Conservation (phyloP, 2,113 vertebrate genomes). For the Peromyscus polionotus region DNA sequence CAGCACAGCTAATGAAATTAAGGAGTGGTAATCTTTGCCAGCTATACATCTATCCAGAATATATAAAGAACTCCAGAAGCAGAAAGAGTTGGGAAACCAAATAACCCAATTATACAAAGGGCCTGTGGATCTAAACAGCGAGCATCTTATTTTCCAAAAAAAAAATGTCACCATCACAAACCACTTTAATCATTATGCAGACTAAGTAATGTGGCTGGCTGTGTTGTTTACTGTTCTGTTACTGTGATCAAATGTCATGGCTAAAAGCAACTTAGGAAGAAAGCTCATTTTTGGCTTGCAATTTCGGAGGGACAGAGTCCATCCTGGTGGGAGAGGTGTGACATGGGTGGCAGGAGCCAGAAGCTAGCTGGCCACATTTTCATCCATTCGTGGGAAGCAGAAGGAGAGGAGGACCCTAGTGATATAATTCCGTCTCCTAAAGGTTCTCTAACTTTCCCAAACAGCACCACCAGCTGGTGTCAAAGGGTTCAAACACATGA, state of each 20-base stretch:
- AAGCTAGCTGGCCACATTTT: not conserved
- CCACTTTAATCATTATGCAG: not conserved
- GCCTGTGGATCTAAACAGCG: not conserved
- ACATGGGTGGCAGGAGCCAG: not conserved
- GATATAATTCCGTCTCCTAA: not conserved
- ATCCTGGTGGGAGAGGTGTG: not conserved
- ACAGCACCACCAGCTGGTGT: not conserved
- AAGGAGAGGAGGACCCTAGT: not conserved
- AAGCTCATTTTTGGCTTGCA: not conserved
- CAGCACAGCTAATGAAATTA: not conserved
- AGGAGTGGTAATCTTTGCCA: not conserved
- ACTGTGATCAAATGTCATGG: not conserved
- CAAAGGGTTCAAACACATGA: not conserved
- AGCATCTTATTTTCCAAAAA: conserved; percentile 42
- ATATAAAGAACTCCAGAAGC: not conserved
- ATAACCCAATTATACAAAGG: not conserved
- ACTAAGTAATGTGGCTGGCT: conserved; percentile 10
- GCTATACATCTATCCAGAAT: not conserved
- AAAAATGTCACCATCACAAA: not conserved
- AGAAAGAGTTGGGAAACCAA: not conserved
- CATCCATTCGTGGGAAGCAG: not conserved
- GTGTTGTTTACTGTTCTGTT: not conserved
- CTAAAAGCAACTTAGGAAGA: not conserved
- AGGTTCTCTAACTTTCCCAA: not conserved
- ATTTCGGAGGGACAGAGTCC: not conserved